Percentiles rank a stretch among this genome's conserved stretches.
phyloP scores from a whole-genome alignment of 2,888 invertebrate genomes.

The Mythimna albipuncta region DNA sequence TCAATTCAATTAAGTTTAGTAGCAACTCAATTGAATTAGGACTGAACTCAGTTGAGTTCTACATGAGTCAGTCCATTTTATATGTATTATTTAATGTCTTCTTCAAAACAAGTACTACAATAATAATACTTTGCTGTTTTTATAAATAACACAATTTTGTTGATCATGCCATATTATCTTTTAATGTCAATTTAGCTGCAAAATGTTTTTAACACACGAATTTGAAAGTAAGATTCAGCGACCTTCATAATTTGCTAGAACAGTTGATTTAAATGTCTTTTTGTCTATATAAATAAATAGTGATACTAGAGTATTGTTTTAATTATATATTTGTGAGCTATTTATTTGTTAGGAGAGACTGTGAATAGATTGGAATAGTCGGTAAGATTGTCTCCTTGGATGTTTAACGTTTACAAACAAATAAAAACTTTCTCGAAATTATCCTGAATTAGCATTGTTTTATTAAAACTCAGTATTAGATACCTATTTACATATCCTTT shows the following conservation, averaged over 20 bases:
- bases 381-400: conserved; percentile 84
- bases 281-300: conserved; percentile 86
- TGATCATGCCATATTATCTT: too few species aligned
- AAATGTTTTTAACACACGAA: too few species aligned
- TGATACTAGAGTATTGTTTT: conserved; percentile 88
- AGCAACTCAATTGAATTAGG: too few species aligned
- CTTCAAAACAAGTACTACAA: background rate
- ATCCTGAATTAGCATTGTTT: conserved; percentile 62
- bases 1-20: background rate
- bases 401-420: conserved; percentile 88
- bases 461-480: conserved; percentile 40
- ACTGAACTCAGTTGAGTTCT: too few species aligned
- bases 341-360: conserved; percentile 87
- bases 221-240: background rate
- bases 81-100: too few species aligned
- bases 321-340: conserved; percentile 85
- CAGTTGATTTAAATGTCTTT: conserved; percentile 60
- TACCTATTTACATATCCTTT: too few species aligned
- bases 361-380: conserved; percentile 77
- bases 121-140: too few species aligned
- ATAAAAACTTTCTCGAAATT: conserved; percentile 85
- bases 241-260: conserved; percentile 50
- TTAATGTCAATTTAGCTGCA: background rate
- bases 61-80: too few species aligned
- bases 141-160: too few species aligned